These are phyloP conservation scores for Ephestia elutella DNA, from an alignment of 1,140 invertebrate species.

Conservation along the genomic window DNA sequence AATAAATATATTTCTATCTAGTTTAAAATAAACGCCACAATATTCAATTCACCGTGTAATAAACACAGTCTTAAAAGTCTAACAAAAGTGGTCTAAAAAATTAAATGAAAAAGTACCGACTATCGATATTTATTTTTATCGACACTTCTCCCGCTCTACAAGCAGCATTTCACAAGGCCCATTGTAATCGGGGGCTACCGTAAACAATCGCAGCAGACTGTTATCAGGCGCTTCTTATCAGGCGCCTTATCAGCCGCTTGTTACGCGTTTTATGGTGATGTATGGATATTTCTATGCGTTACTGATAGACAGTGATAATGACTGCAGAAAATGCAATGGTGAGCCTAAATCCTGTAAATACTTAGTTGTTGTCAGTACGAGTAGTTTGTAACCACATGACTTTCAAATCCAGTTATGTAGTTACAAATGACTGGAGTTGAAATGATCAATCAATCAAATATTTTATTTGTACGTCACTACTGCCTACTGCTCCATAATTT, in stretches of 20 bases:
- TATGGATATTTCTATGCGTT: neutral
- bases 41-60: no score
- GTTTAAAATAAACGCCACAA: no score
- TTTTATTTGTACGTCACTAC: no score
- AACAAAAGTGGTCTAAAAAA: neutral
- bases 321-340: neutral
- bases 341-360: neutral
- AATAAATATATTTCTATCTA: no score
- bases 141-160: slow-evolving; percentile 21
- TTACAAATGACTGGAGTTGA: no score
- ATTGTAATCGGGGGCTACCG: slow-evolving; percentile 43
- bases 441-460: no score
- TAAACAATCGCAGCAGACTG: slow-evolving; percentile 30
- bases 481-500: no score
- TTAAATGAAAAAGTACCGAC: neutral
- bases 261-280: neutral
- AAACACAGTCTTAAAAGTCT: no score
- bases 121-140: neutral
- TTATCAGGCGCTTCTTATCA: slow-evolving; percentile 26
- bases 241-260: neutral
- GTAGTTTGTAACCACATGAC: no score
- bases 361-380: neutral
- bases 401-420: no score
- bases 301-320: neutral
- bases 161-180: slow-evolving; percentile 41